Evolutionary conservation across 1,140 invertebrate genomes (phyloP).

Genomic region (Triops cancriformis): DNA sequence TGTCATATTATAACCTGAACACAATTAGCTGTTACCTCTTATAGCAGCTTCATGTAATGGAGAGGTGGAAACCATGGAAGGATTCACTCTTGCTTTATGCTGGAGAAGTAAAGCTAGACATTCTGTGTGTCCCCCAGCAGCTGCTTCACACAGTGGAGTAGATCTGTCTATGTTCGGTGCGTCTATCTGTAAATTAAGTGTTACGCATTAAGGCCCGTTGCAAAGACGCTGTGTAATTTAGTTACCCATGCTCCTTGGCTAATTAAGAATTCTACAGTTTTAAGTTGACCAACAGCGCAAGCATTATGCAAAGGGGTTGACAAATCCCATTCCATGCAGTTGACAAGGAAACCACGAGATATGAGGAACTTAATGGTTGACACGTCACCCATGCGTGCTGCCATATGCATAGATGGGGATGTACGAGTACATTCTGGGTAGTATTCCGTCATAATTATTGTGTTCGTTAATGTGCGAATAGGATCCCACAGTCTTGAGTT

Average conservation of each 20-base stretch:
- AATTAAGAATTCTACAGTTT: slow-evolving; percentile 22
- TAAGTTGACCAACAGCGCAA: neutral
- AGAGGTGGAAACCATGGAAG: slow-evolving; percentile 21
- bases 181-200: slow-evolving; percentile 8
- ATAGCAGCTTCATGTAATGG: slow-evolving; percentile 25
- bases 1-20: too few relatives aligned
- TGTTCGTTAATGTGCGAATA: neutral
- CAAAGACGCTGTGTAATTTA: neutral
- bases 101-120: slow-evolving; percentile 14
- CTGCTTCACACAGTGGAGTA: slow-evolving; percentile 25
- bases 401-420: slow-evolving; percentile 21
- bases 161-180: slow-evolving; percentile 25
- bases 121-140: slow-evolving; percentile 11
- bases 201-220: too few relatives aligned
- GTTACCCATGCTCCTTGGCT: slow-evolving; percentile 24
- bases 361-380: slow-evolving; percentile 21
- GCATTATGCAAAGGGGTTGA: slow-evolving; percentile 26
- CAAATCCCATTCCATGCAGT: slow-evolving; percentile 23
- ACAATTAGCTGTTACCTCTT: slow-evolving; percentile 9
- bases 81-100: slow-evolving; percentile 22
- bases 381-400: slow-evolving; percentile 21
- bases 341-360: slow-evolving; percentile 21
- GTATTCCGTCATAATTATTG: neutral
- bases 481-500: neutral
- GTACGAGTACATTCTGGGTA: neutral